A percentile compares a stretch with the other conserved stretches of the same genome.
Evolutionary conservation across 2,113 vertebrate genomes (phyloP).

Genomic region (Coryphaenoides rupestris): DNA sequence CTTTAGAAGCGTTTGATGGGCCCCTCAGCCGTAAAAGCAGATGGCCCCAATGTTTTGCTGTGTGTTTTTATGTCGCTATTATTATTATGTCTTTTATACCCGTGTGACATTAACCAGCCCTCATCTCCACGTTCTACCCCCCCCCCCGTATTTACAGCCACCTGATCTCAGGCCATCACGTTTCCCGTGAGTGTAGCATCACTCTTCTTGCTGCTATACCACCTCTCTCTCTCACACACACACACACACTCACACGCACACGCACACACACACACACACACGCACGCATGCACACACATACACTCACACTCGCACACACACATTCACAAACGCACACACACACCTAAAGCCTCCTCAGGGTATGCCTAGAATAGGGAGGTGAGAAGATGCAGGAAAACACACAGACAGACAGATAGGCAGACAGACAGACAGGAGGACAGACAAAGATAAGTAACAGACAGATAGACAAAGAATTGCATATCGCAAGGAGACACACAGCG

Average conservation of each 20-base stretch:
- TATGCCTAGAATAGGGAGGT: no score
- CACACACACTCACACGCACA: constrained; percentile 16
- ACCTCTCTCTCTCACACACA: constrained; percentile 2
- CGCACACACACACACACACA: constrained; percentile 2
- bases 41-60: not conserved
- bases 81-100: constrained; percentile 3
- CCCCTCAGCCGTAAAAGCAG: not conserved
- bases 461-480: no score
- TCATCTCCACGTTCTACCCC: not conserved
- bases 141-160: not conserved
- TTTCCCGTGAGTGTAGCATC: not conserved
- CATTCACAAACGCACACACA: constrained; percentile 3
- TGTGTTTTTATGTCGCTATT: not conserved
- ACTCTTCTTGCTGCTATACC: not conserved
- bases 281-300: constrained; percentile 7
- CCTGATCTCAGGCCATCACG: not conserved
- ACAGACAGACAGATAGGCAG: no score
- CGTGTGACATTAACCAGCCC: not conserved
- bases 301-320: not conserved
- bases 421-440: not conserved
- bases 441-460: no score
- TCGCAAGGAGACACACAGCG: no score
- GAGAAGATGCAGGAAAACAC: no score
- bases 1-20: not conserved
- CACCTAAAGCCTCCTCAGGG: not conserved